Conservation (phyloP, 2,113 vertebrate species). For the Tinamus guttatus region DNA sequence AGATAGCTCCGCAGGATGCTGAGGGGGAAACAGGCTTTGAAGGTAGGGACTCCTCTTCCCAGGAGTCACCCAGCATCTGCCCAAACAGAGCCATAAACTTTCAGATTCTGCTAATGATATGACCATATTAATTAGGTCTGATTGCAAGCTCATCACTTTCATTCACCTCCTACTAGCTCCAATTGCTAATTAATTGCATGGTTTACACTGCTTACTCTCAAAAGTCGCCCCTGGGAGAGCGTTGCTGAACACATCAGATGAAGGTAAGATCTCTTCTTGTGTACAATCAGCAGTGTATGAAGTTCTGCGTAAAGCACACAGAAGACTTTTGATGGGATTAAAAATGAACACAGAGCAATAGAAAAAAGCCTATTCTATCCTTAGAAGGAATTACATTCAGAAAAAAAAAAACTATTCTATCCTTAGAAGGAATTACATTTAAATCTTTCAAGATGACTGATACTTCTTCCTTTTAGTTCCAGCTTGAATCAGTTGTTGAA, state of each 20-base stretch:
- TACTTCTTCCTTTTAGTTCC: slow-evolving; percentile 15
- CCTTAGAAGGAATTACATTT: slow-evolving; percentile 42
- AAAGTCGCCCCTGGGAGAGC: background rate
- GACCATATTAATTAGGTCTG: background rate
- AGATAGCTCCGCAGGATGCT: background rate
- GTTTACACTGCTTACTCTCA: background rate
- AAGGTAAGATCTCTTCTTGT: background rate
- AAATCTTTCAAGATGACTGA: slow-evolving; percentile 11
- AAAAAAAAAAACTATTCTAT: background rate
- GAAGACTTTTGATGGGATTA: slow-evolving; percentile 39
- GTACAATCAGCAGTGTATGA: background rate
- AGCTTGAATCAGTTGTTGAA: slow-evolving; percentile 33
- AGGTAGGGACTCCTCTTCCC: background rate
- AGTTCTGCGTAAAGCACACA: background rate
- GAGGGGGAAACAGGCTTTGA: background rate
- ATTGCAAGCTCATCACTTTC: background rate
- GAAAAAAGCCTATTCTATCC: background rate
- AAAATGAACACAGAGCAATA: background rate
- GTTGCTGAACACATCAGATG: background rate
- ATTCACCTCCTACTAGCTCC: background rate
- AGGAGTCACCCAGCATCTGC: background rate
- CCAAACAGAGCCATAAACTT: background rate
- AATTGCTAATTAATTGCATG: background rate
- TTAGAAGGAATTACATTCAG: too few relatives aligned
- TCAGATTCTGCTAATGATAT: fast-evolving